phyloP scores from a whole-genome alignment of 2,113 vertebrate species.

The Vulpes ferrilata region DNA sequence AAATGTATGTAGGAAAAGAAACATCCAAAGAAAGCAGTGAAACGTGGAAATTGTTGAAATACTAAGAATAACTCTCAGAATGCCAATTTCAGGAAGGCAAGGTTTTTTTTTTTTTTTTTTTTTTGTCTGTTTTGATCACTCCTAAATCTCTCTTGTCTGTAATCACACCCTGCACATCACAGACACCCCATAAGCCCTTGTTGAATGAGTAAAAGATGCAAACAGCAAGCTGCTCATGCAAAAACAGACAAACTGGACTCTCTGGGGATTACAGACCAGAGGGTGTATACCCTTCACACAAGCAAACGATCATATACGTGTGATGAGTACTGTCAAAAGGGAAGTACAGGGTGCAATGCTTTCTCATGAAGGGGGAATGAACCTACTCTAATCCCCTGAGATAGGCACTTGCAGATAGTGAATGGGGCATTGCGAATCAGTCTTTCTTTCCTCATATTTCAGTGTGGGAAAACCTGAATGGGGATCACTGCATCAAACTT shows the following conservation, averaged over 20 bases:
- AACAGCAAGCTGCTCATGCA: fast-evolving
- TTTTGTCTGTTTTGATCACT: background rate
- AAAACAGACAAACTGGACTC: too few relatives aligned
- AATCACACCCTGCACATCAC: fast-evolving
- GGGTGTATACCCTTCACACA: fast-evolving
- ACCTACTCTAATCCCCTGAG: fast-evolving
- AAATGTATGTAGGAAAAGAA: background rate
- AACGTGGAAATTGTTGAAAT: background rate
- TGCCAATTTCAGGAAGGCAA: background rate
- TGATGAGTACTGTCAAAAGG: background rate
- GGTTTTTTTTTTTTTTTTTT: background rate
- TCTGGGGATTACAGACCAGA: background rate
- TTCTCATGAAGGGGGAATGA: background rate
- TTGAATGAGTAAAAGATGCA: too few relatives aligned
- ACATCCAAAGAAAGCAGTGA: background rate
- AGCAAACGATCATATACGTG: fast-evolving
- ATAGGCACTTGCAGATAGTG: background rate
- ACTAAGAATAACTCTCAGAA: background rate
- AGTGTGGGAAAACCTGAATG: background rate
- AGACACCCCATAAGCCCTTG: background rate
- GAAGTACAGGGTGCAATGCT: too few relatives aligned
- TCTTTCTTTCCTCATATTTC: background rate
- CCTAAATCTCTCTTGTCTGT: background rate
- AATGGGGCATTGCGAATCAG: fast-evolving
- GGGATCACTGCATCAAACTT: fast-evolving